Percentiles rank a stretch among this genome's conserved stretches.
Conservation (phyloP, 2,113 vertebrate genomes). For the Nothocercus julius region DNA sequence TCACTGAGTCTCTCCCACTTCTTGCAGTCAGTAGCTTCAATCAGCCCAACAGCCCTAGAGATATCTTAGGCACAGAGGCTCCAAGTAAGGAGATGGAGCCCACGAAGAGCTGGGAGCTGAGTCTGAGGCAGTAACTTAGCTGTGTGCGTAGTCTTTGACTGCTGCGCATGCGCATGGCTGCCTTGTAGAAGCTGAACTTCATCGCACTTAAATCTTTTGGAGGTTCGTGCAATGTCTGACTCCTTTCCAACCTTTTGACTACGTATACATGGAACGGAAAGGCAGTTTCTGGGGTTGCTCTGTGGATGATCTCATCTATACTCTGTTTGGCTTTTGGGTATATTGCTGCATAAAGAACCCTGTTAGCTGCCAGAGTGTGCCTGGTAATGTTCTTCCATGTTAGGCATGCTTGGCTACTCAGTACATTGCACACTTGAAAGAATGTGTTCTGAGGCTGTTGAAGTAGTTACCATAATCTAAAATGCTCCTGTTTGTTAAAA, state of each 20-base stretch:
- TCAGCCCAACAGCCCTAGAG: conserved; percentile 4
- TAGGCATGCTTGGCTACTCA: not conserved
- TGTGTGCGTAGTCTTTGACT: not conserved
- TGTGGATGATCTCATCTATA: not conserved
- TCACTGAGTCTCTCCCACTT: conserved; percentile 27
- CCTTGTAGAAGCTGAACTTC: not conserved
- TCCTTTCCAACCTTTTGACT: conserved; percentile 35
- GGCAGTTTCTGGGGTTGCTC: not conserved
- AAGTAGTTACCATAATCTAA: not conserved
- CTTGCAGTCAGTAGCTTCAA: conserved; percentile 48
- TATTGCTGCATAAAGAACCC: not conserved
- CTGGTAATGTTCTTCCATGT: not conserved
- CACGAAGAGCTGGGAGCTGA: conserved; percentile 4
- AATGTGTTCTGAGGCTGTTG: not conserved
- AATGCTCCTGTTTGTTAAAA: not conserved
- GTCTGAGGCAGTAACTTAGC: not conserved
- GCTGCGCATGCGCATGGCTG: conserved; percentile 10
- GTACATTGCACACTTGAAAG: not conserved
- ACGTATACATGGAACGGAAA: not conserved
- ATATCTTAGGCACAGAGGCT: not conserved
- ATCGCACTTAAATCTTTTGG: not conserved
- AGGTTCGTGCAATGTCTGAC: conserved; percentile 5
- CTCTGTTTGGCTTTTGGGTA: not conserved
- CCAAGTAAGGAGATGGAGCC: not conserved
- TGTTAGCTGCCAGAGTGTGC: not conserved